Evolutionary conservation across 2,797 vertebrate species (phyloP).

Genomic region (Balearica regulorum): DNA sequence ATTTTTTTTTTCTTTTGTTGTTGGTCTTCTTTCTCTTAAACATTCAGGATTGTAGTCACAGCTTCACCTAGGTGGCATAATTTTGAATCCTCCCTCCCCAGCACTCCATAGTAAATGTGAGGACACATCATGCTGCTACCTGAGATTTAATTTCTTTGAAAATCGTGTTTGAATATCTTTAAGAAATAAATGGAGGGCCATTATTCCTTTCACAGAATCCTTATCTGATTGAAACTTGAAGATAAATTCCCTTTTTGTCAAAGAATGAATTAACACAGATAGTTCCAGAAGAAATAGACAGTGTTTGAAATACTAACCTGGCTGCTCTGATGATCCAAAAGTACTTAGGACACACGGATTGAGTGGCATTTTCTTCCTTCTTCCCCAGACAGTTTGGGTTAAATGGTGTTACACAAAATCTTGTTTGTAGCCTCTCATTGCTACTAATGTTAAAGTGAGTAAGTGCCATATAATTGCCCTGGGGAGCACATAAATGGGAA

Average conservation of each 20-base stretch:
- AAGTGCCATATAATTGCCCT: slow-evolving; percentile 29
- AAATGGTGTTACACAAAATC: slow-evolving; percentile 56
- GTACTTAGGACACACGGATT: slow-evolving; percentile 11
- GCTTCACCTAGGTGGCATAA: slow-evolving; percentile 20
- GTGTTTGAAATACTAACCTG: slow-evolving; percentile 65
- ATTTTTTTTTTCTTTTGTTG: not conserved
- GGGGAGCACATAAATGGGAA: not conserved
- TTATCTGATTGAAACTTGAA: slow-evolving; percentile 67
- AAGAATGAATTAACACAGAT: slow-evolving; percentile 56
- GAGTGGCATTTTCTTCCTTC: not conserved
- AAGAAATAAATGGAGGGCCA: slow-evolving; percentile 35
- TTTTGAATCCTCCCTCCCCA: slow-evolving; percentile 28
- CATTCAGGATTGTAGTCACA: not conserved
- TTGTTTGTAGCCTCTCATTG: slow-evolving; percentile 47
- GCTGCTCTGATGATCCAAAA: slow-evolving; percentile 17
- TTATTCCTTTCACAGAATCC: slow-evolving; percentile 62
- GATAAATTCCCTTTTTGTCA: slow-evolving; percentile 60
- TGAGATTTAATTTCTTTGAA: slow-evolving; percentile 49
- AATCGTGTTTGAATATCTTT: slow-evolving; percentile 45
- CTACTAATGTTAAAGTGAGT: slow-evolving; percentile 19
- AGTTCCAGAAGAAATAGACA: slow-evolving; percentile 40
- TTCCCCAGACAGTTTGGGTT: not conserved
- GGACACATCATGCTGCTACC: slow-evolving; percentile 1
- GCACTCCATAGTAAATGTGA: slow-evolving; percentile 30
- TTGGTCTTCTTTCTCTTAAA: not conserved